Conservation (phyloP, 2,888 invertebrate genomes). For the Sesia apiformis region DNA sequence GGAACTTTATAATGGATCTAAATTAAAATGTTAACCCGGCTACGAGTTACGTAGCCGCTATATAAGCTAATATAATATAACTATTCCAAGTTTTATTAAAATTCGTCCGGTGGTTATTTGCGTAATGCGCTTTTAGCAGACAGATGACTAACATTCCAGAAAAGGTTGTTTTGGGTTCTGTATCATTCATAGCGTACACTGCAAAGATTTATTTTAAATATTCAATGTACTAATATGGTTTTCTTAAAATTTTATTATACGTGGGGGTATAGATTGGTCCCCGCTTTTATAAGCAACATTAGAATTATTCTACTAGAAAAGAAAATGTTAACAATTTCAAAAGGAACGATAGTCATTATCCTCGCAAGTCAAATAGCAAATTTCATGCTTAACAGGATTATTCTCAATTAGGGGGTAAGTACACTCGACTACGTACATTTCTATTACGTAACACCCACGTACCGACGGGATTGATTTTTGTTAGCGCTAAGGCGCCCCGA, state of each 20-base stretch:
- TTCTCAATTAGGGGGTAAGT: conserved; percentile 41
- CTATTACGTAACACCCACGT: conserved; percentile 69
- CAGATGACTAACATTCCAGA: not conserved
- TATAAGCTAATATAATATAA: not conserved
- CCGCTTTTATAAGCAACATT: no score
- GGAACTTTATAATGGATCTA: no score
- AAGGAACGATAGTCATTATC: not conserved
- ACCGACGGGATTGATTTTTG: conserved; percentile 66
- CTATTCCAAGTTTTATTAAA: not conserved
- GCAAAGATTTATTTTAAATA: not conserved
- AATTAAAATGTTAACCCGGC: no score
- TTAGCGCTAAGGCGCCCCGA: conserved; percentile 29
- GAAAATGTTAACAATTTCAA: not conserved
- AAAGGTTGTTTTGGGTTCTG: not conserved
- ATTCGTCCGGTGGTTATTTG: not conserved
- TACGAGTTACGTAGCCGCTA: not conserved
- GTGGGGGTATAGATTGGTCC: no score
- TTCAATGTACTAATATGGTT: not conserved
- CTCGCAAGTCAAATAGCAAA: not conserved
- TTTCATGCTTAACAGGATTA: conserved; percentile 21
- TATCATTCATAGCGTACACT: not conserved
- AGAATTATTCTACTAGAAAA: not conserved
- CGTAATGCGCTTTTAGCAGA: not conserved
- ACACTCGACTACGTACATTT: conserved; percentile 40
- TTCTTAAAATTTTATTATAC: no score